These are phyloP conservation scores for Holacanthus passer DNA, from an alignment of 2,113 vertebrate species.

Conservation along the genomic window DNA sequence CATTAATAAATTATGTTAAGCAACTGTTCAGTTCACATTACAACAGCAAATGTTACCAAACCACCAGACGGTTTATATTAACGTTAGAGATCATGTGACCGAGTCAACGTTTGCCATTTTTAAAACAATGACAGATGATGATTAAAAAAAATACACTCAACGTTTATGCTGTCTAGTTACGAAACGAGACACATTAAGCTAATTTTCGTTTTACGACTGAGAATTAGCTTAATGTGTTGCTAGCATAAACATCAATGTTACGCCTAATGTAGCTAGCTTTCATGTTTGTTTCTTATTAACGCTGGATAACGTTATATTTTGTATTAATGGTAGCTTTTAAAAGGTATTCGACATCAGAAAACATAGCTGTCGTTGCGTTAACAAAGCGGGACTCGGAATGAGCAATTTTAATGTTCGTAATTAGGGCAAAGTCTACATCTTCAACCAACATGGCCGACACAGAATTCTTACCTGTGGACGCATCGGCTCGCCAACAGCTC, in stretches of 20 bases:
- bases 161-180: not conserved
- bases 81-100: constrained; percentile 1
- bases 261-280: not conserved
- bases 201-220: not conserved
- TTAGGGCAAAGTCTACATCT: constrained; percentile 62
- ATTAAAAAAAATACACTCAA: too few relatives aligned
- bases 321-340: rapidly evolving
- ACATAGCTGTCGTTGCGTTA: rapidly evolving
- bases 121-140: rapidly evolving
- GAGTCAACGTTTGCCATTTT: not conserved
- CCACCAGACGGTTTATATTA: not conserved
- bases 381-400: rapidly evolving
- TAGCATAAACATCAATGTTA: constrained; percentile 30
- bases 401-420: not conserved
- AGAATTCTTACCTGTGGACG: constrained; percentile 81
- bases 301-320: rapidly evolving
- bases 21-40: not conserved
- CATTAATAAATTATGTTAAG: not conserved
- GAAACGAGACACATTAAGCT: too few relatives aligned
- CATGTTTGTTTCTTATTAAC: not conserved
- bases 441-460: constrained; percentile 77
- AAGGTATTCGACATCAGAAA: rapidly evolving
- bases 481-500: constrained; percentile 71
- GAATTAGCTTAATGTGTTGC: constrained; percentile 36
- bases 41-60: not conserved